phyloP scores from a whole-genome alignment of 1,140 invertebrate genomes.

The Calephelis virginiensis region DNA sequence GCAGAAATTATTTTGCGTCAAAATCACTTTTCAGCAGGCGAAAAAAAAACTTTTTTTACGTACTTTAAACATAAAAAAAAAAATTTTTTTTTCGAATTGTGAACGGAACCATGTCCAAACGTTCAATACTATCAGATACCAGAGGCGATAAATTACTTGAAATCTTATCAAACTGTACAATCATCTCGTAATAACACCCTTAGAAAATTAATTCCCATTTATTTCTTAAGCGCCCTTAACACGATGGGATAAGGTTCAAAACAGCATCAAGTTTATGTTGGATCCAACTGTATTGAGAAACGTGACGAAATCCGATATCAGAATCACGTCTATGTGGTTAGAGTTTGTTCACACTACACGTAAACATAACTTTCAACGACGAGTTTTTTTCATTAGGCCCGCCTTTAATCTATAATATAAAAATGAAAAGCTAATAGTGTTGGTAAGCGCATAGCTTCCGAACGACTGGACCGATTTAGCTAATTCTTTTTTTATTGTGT shows the following conservation, averaged over 20 bases:
- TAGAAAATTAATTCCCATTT: not conserved
- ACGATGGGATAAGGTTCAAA: not conserved
- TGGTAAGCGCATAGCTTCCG: no score
- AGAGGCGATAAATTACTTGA: conserved; percentile 9
- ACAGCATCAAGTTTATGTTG: not conserved
- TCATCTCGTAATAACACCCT: not conserved
- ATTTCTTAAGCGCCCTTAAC: not conserved
- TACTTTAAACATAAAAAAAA: no score
- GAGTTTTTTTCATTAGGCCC: no score
- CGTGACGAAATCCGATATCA: conserved; percentile 14
- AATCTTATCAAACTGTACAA: conserved; percentile 15
- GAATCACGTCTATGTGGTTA: not conserved
- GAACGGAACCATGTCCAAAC: no score
- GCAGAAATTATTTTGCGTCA: no score
- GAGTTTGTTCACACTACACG: not conserved
- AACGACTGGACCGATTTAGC: no score
- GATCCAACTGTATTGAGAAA: not conserved
- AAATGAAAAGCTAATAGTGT: no score
- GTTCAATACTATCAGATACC: not conserved
- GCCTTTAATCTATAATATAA: no score
- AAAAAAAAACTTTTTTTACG: no score
- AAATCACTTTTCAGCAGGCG: no score
- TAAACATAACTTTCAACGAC: not conserved
- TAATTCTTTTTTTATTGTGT: no score
- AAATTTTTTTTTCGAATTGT: no score